Evolutionary conservation across 2,888 invertebrate species (phyloP), one percentile per base, ranked within the genome.

Genomic region (Gari tellinella): DNA sequence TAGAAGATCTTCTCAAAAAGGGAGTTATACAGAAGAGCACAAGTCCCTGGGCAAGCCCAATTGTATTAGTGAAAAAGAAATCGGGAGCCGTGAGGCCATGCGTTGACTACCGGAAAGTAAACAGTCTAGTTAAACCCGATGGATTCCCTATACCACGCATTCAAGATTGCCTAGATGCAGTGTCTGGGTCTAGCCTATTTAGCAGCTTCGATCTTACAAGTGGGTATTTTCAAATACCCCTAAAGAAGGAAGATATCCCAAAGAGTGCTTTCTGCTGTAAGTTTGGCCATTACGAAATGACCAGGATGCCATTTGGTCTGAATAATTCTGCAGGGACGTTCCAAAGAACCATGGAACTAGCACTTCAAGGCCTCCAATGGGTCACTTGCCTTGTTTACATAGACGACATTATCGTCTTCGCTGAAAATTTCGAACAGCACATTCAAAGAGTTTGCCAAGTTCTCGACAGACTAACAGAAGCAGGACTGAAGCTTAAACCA

Each of bases 311-410:
- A 15, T 53, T 53, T 37, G 37, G 53, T 10, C 21, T 37, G 12
- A 53, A 53, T 37, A 53, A 53, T 38, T 19, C 37, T 38, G 53
- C 37, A 7, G n/a, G 37, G 15, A 31, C 53, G n/a, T 53, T 53
- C 19, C 53, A 53, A n/a, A n/a, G n/a, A n/a, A n/a, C n/a, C n/a
- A n/a, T n/a, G n/a, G n/a, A n/a, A n/a, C n/a, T n/a, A n/a, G 25
- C 53, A 43, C 43, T 74, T 14, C 43, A 52, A 21, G 70, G 70
- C 7, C 45, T 70, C 14, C 62, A 70, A 26, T 66, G 70, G 70
- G 48, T 52, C 8, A 63, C 63, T 7, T 70, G 70, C 25, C 58
- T 70, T 8, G 65, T 75, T 19, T 70, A 75, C 38, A 53, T 70
- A n/a, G 65, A 66, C 46, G 58, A 75, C 23, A 68, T 74, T 12